Evolutionary conservation across 2,888 invertebrate species (phyloP), one percentile per base, ranked within the genome.

Genomic region (Julus scanicus): DNA sequence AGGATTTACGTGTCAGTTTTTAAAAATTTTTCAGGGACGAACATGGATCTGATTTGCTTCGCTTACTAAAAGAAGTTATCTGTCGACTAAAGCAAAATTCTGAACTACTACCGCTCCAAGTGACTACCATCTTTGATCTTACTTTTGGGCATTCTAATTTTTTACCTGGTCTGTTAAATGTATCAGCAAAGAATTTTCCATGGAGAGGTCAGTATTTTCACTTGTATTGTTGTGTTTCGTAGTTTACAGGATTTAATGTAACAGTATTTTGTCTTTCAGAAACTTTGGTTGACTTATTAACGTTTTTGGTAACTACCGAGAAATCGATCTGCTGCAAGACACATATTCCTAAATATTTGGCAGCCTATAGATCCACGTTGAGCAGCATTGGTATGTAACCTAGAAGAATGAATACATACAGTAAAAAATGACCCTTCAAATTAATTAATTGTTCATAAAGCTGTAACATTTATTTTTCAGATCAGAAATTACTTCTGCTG

Each of bases 101-200:
- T 0, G 85, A 85, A 85, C 49, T 85, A 2, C n/a, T 85, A 13
- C 15, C 3, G 20, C 48, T 85, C 5, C 85, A 85, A 11, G 85
- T 29, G 49, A 85, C n/a, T 15, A 40, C 85, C 49, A 85, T 85
- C n/a, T 85, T 85, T 44, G 48, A 49, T 44, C 49, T 40, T n/a
- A 15, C 44, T 44, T 44, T 44, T 17, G n/a, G 85, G 9, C 85
- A 85, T 85, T 85, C 85, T 48, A 44, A 49, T 44, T 85, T 85
- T 85, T 85, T 85, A 15, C 85, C 85, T 44, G 85, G 85, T n/a
- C 44, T 85, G 6, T 85, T 85, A 85, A 49, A 85, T 17, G 17
- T 85, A 20, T 85, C 85, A 1, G 48, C 15, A 48, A 48, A 44
- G 29, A 85, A 85, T 49, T 44, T 20, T 9, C 6, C n/a, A 44